These are phyloP conservation scores for Amphipyra tragopoginis DNA, from an alignment of 2,888 invertebrate genomes.

Conservation along the genomic window DNA sequence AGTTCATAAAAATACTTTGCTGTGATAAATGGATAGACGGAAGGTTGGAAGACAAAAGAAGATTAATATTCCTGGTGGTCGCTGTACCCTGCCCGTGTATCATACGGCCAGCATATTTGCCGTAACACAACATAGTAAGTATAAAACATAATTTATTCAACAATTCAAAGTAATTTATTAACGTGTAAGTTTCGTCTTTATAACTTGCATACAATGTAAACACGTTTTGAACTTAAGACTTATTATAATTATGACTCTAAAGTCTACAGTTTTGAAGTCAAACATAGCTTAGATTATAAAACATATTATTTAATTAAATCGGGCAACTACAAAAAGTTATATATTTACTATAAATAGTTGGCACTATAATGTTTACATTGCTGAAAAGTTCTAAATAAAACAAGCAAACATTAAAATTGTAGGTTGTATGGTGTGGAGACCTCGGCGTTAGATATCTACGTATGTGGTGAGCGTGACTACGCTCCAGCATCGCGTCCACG, in stretches of 20 bases:
- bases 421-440: slow-evolving; percentile 8
- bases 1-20: slow-evolving; percentile 68
- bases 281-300: no score
- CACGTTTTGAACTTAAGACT: no score
- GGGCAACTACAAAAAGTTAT: no score
- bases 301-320: no score
- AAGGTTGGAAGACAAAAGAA: slow-evolving; percentile 65
- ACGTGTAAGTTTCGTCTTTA: neutral
- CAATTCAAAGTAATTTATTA: slow-evolving; percentile 13
- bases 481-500: slow-evolving; percentile 71
- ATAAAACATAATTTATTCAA: slow-evolving; percentile 10
- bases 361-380: no score
- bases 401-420: slow-evolving; percentile 17
- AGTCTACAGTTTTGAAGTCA: no score
- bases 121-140: slow-evolving; percentile 7
- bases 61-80: slow-evolving; percentile 65
- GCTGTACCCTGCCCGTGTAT: slow-evolving; percentile 35
- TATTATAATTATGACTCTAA: no score
- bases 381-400: slow-evolving; percentile 1
- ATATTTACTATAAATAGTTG: no score
- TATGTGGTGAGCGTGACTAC: slow-evolving; percentile 48
- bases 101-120: slow-evolving; percentile 50
- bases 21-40: slow-evolving; percentile 66
- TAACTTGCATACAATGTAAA: no score
- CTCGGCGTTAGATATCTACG: slow-evolving; percentile 24